Conservation (phyloP, 2,797 vertebrate genomes). For the Mycteria americana region DNA sequence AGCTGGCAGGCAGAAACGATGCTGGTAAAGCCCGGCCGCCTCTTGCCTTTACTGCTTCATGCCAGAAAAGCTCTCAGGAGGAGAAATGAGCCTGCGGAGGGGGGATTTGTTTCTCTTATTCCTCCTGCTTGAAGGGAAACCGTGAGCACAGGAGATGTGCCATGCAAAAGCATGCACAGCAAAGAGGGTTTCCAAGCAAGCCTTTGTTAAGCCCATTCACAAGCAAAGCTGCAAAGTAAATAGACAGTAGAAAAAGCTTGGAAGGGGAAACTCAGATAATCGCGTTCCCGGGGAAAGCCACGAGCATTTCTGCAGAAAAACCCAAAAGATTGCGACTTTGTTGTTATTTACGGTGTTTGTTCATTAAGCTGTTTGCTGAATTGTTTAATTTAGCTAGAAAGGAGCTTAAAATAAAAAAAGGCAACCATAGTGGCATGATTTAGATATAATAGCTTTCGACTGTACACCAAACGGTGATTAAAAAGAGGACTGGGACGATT, state of each 20-base stretch:
- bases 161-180: rapidly evolving
- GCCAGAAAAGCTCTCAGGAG: not conserved
- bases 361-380: not conserved
- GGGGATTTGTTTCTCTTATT: not conserved
- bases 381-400: not conserved
- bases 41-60: not conserved
- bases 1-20: conserved; percentile 74
- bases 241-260: not conserved
- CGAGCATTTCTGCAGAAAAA: not conserved
- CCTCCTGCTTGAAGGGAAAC: not conserved
- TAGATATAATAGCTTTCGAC: not conserved
- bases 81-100: not conserved
- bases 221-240: not conserved
- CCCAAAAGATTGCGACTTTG: not conserved
- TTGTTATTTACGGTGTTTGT: not conserved
- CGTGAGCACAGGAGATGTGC: rapidly evolving
- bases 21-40: conserved; percentile 60
- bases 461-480: not conserved
- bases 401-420: not conserved
- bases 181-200: not conserved
- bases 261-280: not conserved
- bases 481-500: not conserved
- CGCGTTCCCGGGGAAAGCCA: not conserved
- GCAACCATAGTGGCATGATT: not conserved
- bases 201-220: not conserved